Evolutionary conservation across 2,888 invertebrate genomes (phyloP), one percentile per base, ranked within the genome.

Genomic region (Pristionchus maxplancki): DNA sequence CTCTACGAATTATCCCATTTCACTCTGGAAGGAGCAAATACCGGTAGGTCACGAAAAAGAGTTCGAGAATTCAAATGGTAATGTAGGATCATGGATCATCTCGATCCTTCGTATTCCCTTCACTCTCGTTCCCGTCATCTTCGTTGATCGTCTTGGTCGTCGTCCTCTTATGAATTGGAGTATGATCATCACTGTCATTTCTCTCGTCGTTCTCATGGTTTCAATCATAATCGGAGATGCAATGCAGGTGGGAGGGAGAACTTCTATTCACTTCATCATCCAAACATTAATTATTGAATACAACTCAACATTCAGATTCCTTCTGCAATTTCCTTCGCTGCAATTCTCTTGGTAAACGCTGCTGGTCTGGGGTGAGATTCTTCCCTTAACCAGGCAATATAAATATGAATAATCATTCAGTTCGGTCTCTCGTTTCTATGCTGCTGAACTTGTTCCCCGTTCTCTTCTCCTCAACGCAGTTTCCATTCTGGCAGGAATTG

Each of bases 391-490:
- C 20, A 3, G 4, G 50, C 1, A 1, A 4, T 2, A 50, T 50
- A 28, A 64, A 1, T 5, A 64, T 28, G 20, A 11, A 37, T 37
- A 2, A 37, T 34, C 4, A 17, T 71, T 90, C 50, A 91, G 92
- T 28, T 90, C 90, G 17, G 90, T 92, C 4, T 91, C 91, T 15
- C 88, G 92, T 50, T 92, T 92, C 91, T 92, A 92, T 87, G 88
- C 92, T 0, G 92, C 91, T n/a, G 92, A 92, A 67, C 88, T 92
- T 15, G 92, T 92, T 17, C 92, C 92, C 28, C 74, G 91, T 24
- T 89, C 90, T 31, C 88, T 91, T 17, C 90, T 92, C 11, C 89
- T 92, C 40, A 90, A 90, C 8, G 90, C 92, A 0, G 90, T 90
- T 1, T 91, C 92, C 48, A 91, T 90, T 34, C 86, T 92, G 28